Evolutionary conservation across 2,113 vertebrate species (phyloP), one percentile per base, ranked within the genome.

Genomic region (Pogona vitticeps): DNA sequence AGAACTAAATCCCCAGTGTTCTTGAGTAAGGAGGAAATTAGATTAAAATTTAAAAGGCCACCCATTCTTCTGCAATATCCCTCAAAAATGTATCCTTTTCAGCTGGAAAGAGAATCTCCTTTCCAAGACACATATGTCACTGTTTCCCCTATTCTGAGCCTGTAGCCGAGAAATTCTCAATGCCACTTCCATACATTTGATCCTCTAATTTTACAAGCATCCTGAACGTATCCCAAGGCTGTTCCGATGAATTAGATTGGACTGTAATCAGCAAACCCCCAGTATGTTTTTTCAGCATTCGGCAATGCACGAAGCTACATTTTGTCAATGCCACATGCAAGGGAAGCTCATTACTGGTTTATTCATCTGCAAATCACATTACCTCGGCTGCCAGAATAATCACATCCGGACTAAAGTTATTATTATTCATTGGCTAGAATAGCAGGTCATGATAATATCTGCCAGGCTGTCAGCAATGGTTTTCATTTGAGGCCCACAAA

Each of bases 351-450:
- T 80, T 89, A 52, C 59, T 46, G 59, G 88, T 38, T n/a, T 38
- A 80, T 84, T 81, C 59, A 86, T 88, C 38, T 73, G 56, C 70
- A 86, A 84, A 84, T 82, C 40, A 88, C 77, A 18, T 86, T 85
- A 38, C n/a, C 28, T 79, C 5, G n/a, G 72, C 10, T 88, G 20
- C 71, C 88, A 70, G 75, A 81, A 26, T 2, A 13, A 61, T 82
- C 1, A 0, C 28, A 58, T 3, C 1, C 17, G 12, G 52, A 81
- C 21, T 38, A 9, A 70, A 26, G 71, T 40, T 67, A 56, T 77
- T 61, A 58, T n/a, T 40, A 67, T 84, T 88, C 20, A 52, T 46
- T 79, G 91, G 40, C 88, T 88, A 7, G 17, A n/a, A 67, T 85
- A 58, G 4, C 38, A 80, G 52, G 40, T 13, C 68, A 68, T 79